These are phyloP conservation scores for Hassar affinis DNA, from an alignment of 2,113 vertebrate species.

Conservation along the genomic window DNA sequence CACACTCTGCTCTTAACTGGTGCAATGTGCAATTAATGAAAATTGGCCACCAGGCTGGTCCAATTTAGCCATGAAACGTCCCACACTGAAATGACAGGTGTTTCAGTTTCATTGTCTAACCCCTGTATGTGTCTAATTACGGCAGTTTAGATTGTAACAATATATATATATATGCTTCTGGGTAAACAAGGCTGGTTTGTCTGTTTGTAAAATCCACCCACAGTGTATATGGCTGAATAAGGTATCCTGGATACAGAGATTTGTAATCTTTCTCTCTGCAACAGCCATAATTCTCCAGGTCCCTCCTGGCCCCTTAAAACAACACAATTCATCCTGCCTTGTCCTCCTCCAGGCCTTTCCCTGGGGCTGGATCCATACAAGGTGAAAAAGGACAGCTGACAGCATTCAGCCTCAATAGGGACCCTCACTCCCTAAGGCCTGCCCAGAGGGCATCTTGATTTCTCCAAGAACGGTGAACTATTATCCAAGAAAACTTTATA, in stretches of 20 bases:
- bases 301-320: background rate
- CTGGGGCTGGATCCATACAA: background rate
- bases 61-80: no score
- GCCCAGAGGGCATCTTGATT: slow-evolving; percentile 21
- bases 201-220: slow-evolving; percentile 12
- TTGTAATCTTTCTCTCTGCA: slow-evolving; percentile 6
- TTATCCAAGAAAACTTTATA: slow-evolving; percentile 17
- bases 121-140: no score
- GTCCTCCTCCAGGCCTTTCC: slow-evolving; percentile 14
- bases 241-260: background rate
- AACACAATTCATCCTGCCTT: slow-evolving; percentile 7
- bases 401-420: background rate
- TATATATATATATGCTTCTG: no score
- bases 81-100: no score
- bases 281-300: slow-evolving; percentile 1
- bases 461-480: background rate
- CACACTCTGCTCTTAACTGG: no score
- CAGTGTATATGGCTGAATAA: background rate
- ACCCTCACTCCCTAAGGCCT: slow-evolving; percentile 18
- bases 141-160: no score
- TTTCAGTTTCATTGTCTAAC: no score
- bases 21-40: no score
- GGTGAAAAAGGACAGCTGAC: background rate
- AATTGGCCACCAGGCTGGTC: no score
- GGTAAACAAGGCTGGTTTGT: background rate